Percentiles rank a stretch among this genome's conserved stretches.
Evolutionary conservation across 1,140 invertebrate species (phyloP).

Genomic region (Dendrolimus punctatus): DNA sequence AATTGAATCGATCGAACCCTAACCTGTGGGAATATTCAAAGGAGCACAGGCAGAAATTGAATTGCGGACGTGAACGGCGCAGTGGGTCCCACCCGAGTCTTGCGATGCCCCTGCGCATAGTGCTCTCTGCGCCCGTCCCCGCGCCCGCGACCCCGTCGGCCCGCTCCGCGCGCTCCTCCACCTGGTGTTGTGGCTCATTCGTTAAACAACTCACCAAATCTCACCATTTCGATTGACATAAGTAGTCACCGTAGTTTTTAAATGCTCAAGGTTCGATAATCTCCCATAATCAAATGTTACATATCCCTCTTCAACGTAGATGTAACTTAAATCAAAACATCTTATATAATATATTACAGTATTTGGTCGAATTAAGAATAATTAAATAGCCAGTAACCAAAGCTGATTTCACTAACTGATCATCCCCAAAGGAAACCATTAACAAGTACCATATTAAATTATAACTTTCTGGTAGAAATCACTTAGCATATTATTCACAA

Average conservation of each 20-base stretch:
- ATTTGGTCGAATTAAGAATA: too few species aligned
- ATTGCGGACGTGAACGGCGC: conserved; percentile 28
- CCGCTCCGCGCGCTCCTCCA: conserved; percentile 72
- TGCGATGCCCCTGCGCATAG: conserved; percentile 27
- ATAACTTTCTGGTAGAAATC: too few species aligned
- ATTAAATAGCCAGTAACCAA: too few species aligned
- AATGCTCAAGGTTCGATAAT: conserved; percentile 5
- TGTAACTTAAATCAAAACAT: too few species aligned
- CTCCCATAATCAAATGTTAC: too few species aligned
- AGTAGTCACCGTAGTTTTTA: conserved; percentile 19
- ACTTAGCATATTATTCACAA: too few species aligned
- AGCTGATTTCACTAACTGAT: too few species aligned
- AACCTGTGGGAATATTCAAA: conserved; percentile 54
- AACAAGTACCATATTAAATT: too few species aligned
- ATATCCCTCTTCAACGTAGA: too few species aligned
- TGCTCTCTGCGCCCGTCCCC: conserved; percentile 11
- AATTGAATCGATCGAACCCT: conserved; percentile 64
- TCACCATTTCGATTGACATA: conserved; percentile 74
- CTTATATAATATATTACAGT: too few species aligned
- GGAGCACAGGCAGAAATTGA: conserved; percentile 27
- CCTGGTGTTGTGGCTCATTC: conserved; percentile 76
- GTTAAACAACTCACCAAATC: conserved; percentile 75
- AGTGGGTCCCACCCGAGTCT: conserved; percentile 56
- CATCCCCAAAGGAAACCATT: too few species aligned
- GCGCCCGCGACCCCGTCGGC: conserved; percentile 29